A percentile compares a stretch with the other conserved stretches of the same genome.
phyloP scores from a whole-genome alignment of 2,888 invertebrate species.

The Cheilosia grossa region DNA sequence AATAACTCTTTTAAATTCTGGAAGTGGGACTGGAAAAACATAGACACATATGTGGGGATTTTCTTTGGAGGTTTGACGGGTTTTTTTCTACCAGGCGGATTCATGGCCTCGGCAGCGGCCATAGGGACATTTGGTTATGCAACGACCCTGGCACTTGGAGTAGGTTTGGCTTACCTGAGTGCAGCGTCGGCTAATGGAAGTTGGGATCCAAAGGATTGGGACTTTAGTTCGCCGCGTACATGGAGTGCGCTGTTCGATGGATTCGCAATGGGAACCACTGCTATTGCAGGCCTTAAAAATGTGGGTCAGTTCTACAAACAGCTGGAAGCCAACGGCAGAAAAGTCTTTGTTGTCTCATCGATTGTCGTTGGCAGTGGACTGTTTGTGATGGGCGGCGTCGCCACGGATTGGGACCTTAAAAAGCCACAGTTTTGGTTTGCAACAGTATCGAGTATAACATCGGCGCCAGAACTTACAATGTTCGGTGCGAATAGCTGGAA shows the following conservation, averaged over 20 bases:
- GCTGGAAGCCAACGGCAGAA: background rate
- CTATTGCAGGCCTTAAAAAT: background rate
- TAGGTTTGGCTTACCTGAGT: slow-evolving; percentile 3
- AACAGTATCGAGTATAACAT: background rate
- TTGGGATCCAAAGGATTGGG: slow-evolving; percentile 22
- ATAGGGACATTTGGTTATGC: background rate
- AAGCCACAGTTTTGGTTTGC: slow-evolving; percentile 36
- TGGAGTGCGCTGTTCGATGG: slow-evolving; percentile 30
- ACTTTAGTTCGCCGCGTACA: slow-evolving; percentile 22
- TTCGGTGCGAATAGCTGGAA: background rate
- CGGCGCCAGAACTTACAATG: slow-evolving; percentile 20
- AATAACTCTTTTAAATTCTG: background rate
- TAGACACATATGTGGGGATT: slow-evolving; percentile 8
- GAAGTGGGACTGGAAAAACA: slow-evolving; percentile 24
- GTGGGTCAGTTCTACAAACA: slow-evolving; percentile 1
- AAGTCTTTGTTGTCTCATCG: background rate
- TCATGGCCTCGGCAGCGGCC: background rate
- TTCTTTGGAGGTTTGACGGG: slow-evolving; percentile 26
- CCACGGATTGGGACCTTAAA: slow-evolving; percentile 28
- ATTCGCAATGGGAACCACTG: slow-evolving; percentile 26
- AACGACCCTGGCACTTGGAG: background rate
- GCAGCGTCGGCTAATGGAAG: slow-evolving; percentile 22
- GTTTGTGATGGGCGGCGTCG: slow-evolving; percentile 28
- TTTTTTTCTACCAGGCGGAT: slow-evolving; percentile 5
- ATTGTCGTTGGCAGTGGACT: slow-evolving; percentile 4